Base-by-base conservation (phyloP, 1,140 invertebrate genomes). In the Periplaneta americana region DNA sequence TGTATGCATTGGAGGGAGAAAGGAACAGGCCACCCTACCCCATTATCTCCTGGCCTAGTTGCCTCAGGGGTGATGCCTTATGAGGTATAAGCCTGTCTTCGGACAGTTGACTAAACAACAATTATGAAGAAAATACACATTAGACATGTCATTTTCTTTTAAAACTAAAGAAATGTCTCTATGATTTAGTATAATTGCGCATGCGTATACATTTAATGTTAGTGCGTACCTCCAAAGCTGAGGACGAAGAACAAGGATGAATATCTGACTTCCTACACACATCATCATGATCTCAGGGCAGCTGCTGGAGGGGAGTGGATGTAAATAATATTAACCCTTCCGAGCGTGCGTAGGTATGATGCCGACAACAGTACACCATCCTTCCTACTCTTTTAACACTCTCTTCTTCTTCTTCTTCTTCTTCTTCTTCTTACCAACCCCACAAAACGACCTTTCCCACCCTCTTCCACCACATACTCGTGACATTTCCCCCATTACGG, bases 401-500 rank as follows among this genome's bases (percentile, higher is more conserved):
- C 48, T 17, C 48, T n/a, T 57, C 48, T n/a, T 17, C 48, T n/a
- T 75, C 74, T 15, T 75, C 74, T 75, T 77, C 32, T 35, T 77
- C 13, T 35, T 35, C 76, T 36, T 78, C 76, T 36, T 36, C 33
- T 36, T 37, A 34, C 76, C n/a, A 31, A 34, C n/a, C 76, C 76
- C 34, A n/a, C 76, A 31, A 34, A n/a, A 34, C 34, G 34, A 28
- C 76, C 34, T 36, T 36, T 78, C n/a, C 34, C n/a, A 13, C 33
- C 76, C 34, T 31, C 32, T 34, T 36, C 76, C 11, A 36, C n/a
- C 35, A 31, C 76, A 36, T 9, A 31, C 76, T 34, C 35, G 35
- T 78, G 76, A 78, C 76, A 78, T 78, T 36, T 78, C 34, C 11
- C 36, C 36, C 79, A 36, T 48, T 80, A 48, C 37, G 31, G 31